phyloP scores from a whole-genome alignment of 1,140 invertebrate species.

The Drosophila ficusphila region DNA sequence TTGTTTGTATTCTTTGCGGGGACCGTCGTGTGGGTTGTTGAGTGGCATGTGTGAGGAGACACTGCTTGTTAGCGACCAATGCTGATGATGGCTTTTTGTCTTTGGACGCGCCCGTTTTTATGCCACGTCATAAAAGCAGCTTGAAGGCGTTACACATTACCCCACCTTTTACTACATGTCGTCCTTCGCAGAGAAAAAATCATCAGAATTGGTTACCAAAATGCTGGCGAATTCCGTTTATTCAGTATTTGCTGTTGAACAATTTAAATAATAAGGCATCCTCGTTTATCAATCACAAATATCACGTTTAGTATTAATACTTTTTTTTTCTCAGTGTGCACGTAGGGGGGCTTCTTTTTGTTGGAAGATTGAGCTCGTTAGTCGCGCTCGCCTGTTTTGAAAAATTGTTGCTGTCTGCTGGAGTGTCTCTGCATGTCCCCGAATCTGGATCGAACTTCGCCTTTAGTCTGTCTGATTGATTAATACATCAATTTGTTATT shows the following conservation, averaged over 20 bases:
- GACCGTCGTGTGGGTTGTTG: not conserved
- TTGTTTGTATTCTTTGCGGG: constrained; percentile 38
- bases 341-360: constrained; percentile 9
- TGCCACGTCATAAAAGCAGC: constrained; percentile 70
- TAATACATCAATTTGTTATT: constrained; percentile 82
- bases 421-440: constrained; percentile 14
- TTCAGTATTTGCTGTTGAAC: no score
- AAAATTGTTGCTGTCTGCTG: constrained; percentile 53
- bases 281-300: no score
- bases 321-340: not conserved
- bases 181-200: not conserved
- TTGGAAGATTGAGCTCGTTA: constrained; percentile 28
- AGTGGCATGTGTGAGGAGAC: constrained; percentile 12
- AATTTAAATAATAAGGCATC: no score
- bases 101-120: constrained; percentile 68
- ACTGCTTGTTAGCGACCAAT: constrained; percentile 56
- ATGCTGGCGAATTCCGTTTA: no score
- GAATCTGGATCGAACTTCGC: constrained; percentile 29
- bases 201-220: no score
- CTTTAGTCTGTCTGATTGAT: constrained; percentile 67
- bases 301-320: no score
- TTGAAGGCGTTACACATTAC: constrained; percentile 66
- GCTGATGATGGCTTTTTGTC: constrained; percentile 78
- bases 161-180: not conserved
- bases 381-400: constrained; percentile 60